Evolutionary conservation across 2,888 invertebrate species (phyloP).

Genomic region (Tiliacea citrago): DNA sequence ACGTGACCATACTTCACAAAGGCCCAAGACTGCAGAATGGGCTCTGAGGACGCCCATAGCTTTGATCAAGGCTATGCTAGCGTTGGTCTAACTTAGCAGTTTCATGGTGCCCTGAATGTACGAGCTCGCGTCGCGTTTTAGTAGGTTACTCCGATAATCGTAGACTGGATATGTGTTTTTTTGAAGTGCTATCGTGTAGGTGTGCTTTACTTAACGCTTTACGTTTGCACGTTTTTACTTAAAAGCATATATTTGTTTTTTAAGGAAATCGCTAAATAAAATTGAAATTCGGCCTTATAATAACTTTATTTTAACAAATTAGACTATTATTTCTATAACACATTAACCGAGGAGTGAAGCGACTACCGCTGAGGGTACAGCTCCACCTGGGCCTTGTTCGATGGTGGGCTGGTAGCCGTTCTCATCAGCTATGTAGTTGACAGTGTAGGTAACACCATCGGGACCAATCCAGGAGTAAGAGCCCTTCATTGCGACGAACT

Average conservation of each 20-base stretch:
- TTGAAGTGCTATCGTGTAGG: neutral
- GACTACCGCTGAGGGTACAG: constrained; percentile 76
- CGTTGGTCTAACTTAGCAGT: neutral
- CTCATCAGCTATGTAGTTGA: constrained; percentile 90
- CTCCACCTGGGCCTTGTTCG: constrained; percentile 78
- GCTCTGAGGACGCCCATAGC: no score
- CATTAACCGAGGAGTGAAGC: constrained; percentile 81
- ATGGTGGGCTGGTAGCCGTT: constrained; percentile 89
- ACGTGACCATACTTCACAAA: neutral
- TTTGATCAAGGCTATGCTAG: neutral
- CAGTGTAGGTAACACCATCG: constrained; percentile 86
- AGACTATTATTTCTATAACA: constrained; percentile 62
- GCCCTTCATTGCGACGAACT: constrained; percentile 87
- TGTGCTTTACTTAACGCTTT: neutral
- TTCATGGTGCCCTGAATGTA: neutral
- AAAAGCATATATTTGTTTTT: neutral
- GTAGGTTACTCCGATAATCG: neutral
- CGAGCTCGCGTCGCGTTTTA: neutral
- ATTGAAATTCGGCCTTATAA: constrained; percentile 25
- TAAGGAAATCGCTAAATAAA: constrained; percentile 5
- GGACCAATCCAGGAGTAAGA: constrained; percentile 88
- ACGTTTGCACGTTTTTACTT: neutral
- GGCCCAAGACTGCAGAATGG: no score
- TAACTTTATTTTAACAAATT: constrained; percentile 60
- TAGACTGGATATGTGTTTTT: neutral